Conservation (phyloP, 2,113 vertebrate genomes). For the Sardina pilchardus region DNA sequence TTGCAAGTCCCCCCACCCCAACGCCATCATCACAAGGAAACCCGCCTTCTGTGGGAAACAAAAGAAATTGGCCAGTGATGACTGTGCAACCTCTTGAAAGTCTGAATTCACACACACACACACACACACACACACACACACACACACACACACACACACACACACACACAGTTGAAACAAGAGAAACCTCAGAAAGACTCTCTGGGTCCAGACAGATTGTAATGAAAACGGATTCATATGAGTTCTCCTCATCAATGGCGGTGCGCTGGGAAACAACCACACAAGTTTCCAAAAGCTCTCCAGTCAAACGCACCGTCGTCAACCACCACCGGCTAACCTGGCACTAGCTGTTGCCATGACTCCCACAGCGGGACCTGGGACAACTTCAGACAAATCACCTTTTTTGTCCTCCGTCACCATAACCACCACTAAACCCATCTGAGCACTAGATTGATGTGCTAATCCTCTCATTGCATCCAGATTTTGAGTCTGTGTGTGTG, state of each 20-base stretch:
- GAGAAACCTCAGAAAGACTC: background rate
- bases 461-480: background rate
- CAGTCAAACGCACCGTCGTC: background rate
- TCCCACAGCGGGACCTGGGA: background rate
- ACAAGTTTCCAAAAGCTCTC: background rate
- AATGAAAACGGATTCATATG: background rate
- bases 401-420: background rate
- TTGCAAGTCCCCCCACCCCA: background rate
- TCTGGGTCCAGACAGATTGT: background rate
- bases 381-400: background rate
- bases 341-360: background rate
- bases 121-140: no score
- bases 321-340: background rate
- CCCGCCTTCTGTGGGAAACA: constrained; percentile 59
- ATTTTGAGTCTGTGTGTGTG: background rate
- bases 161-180: background rate
- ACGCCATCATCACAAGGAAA: background rate
- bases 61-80: constrained; percentile 49
- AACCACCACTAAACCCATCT: background rate
- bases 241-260: background rate
- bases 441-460: constrained; percentile 4
- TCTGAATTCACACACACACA: background rate
- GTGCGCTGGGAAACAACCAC: background rate
- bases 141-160: no score
- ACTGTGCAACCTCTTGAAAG: constrained; percentile 29